Evolutionary conservation across 2,797 vertebrate species (phyloP).

Genomic region (Eulemur albifrons): DNA sequence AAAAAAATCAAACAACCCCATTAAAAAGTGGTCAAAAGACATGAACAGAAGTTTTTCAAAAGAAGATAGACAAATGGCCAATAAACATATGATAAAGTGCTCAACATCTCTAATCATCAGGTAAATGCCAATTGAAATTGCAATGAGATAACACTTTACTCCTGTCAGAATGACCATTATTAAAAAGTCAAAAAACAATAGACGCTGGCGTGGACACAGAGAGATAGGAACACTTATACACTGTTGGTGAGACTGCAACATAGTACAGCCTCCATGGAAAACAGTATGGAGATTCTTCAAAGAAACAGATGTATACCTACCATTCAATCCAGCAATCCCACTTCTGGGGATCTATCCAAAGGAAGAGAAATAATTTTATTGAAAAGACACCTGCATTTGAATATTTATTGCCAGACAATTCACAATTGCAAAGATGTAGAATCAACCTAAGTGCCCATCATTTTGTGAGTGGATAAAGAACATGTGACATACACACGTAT

Average conservation of each 20-base stretch:
- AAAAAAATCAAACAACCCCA: neutral
- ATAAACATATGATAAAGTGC: neutral
- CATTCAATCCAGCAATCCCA: neutral
- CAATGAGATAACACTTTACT: neutral
- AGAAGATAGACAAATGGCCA: neutral
- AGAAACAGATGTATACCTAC: neutral
- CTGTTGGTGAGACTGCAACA: neutral
- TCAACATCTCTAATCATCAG: neutral
- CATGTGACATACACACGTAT: neutral
- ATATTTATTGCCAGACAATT: neutral
- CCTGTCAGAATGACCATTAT: neutral
- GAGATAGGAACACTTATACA: neutral
- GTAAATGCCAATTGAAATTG: neutral
- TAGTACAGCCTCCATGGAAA: neutral
- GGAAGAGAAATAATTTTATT: neutral
- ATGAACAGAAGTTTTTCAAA: neutral
- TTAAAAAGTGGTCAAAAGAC: neutral
- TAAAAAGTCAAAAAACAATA: neutral
- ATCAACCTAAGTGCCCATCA: neutral
- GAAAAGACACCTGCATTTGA: neutral
- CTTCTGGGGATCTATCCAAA: neutral
- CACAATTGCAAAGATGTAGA: neutral
- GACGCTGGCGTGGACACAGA: neutral
- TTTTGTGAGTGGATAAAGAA: neutral
- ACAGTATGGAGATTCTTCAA: neutral